Conservation (phyloP, 2,797 vertebrate species). For the Sebastiscus albofasciatus region DNA sequence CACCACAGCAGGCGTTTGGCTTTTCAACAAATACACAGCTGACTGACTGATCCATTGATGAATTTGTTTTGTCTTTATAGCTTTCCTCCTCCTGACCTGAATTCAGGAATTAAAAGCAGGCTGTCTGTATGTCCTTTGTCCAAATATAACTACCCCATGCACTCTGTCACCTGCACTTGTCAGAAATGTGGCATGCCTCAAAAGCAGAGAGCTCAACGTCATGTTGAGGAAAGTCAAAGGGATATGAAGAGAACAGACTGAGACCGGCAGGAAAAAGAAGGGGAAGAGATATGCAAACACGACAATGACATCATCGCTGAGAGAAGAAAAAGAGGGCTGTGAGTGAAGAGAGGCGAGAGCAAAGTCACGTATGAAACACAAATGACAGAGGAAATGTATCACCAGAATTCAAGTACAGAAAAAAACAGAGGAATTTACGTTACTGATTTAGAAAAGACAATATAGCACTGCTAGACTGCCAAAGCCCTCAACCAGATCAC, state of each 20-base stretch:
- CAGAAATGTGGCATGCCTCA: slow-evolving; percentile 54
- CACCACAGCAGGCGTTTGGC: slow-evolving; percentile 44
- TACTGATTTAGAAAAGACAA: slow-evolving; percentile 64
- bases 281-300: slow-evolving; percentile 59
- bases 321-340: slow-evolving; percentile 47
- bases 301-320: slow-evolving; percentile 74
- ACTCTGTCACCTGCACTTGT: slow-evolving; percentile 59
- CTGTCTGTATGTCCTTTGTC: slow-evolving; percentile 60
- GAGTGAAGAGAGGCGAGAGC: slow-evolving; percentile 37
- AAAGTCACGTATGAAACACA: slow-evolving; percentile 47
- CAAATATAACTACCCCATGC: slow-evolving; percentile 65
- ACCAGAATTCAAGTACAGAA: slow-evolving; percentile 43
- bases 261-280: not conserved
- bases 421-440: slow-evolving; percentile 41
- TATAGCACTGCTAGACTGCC: slow-evolving; percentile 32
- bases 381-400: slow-evolving; percentile 46
- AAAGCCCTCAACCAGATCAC: slow-evolving; percentile 64
- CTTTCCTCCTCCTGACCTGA: slow-evolving; percentile 65
- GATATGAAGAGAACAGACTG: slow-evolving; percentile 49
- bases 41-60: slow-evolving; percentile 49
- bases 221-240: slow-evolving; percentile 48
- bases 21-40: slow-evolving; percentile 61
- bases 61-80: slow-evolving; percentile 48
- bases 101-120: slow-evolving; percentile 71
- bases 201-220: slow-evolving; percentile 42